Conservation (phyloP, 2,113 vertebrate species). For the Pao palembangensis region DNA sequence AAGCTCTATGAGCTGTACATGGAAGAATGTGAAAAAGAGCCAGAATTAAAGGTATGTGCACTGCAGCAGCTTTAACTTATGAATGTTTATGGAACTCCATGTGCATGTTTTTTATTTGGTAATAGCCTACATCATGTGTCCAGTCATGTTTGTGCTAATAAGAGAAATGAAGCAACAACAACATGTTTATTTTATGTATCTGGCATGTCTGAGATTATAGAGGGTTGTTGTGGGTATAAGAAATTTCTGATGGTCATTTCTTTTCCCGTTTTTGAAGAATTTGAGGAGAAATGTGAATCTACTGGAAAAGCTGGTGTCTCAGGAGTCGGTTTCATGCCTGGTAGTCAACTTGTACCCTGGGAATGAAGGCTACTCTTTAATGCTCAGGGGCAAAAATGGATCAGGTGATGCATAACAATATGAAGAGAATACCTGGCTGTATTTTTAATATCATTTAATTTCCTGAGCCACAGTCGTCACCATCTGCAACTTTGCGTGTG, state of each 20-base stretch:
- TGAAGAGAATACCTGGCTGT: not conserved
- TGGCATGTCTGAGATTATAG: not conserved
- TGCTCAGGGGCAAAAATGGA: constrained; percentile 99
- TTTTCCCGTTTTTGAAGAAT: constrained; percentile 77
- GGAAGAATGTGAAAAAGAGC: constrained; percentile 99
- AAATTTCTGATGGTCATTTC: not conserved
- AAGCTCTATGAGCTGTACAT: constrained; percentile 97
- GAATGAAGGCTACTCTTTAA: constrained; percentile 97
- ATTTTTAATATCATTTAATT: not conserved
- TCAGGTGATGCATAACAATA: constrained; percentile 80
- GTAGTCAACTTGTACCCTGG: constrained; percentile 97
- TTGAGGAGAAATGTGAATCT: constrained; percentile 98
- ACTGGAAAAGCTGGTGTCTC: constrained; percentile 95
- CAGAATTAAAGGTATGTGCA: constrained; percentile 91
- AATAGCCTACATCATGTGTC: no score
- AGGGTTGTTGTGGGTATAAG: not conserved
- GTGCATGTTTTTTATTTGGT: not conserved
- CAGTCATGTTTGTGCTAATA: no score
- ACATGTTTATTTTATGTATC: no score
- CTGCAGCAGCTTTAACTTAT: constrained; percentile 2
- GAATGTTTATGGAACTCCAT: not conserved
- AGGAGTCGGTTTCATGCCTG: constrained; percentile 92
- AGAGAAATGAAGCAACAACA: no score
- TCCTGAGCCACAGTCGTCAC: not conserved
- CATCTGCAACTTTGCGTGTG: not conserved